Conservation (phyloP, 2,888 invertebrate genomes). For the Coenonympha arcania region DNA sequence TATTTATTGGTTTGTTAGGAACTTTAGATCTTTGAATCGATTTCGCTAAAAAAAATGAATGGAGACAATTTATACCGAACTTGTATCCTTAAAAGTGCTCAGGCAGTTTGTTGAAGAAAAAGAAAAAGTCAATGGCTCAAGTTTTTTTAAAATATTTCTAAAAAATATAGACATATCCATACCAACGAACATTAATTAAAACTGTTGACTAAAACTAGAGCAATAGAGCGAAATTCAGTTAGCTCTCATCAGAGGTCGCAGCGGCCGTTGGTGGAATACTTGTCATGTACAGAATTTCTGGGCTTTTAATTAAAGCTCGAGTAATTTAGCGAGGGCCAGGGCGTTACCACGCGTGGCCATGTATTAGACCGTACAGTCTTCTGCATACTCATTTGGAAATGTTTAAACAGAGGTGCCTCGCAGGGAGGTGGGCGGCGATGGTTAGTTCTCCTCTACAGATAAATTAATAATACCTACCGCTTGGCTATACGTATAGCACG, state of each 20-base stretch:
- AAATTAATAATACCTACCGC: slow-evolving; percentile 68
- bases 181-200: slow-evolving; percentile 6
- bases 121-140: no score
- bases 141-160: no score
- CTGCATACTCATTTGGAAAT: slow-evolving; percentile 73
- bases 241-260: slow-evolving; percentile 52
- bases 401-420: slow-evolving; percentile 57
- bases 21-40: no score
- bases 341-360: slow-evolving; percentile 53
- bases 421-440: slow-evolving; percentile 50
- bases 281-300: slow-evolving; percentile 71
- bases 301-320: slow-evolving; percentile 71
- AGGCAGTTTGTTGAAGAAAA: no score
- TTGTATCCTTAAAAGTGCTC: no score
- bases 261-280: slow-evolving; percentile 59
- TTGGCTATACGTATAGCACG: slow-evolving; percentile 53
- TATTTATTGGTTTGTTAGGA: no score
- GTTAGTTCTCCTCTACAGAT: slow-evolving; percentile 72
- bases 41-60: no score
- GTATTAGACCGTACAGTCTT: slow-evolving; percentile 64
- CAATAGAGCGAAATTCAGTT: slow-evolving; percentile 44
- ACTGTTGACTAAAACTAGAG: background rate
- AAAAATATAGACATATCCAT: no score
- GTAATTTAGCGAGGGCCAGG: slow-evolving; percentile 68
- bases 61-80: no score